Evolutionary conservation across 2,113 vertebrate genomes (phyloP).

Genomic region (Ranitomeya imitator): DNA sequence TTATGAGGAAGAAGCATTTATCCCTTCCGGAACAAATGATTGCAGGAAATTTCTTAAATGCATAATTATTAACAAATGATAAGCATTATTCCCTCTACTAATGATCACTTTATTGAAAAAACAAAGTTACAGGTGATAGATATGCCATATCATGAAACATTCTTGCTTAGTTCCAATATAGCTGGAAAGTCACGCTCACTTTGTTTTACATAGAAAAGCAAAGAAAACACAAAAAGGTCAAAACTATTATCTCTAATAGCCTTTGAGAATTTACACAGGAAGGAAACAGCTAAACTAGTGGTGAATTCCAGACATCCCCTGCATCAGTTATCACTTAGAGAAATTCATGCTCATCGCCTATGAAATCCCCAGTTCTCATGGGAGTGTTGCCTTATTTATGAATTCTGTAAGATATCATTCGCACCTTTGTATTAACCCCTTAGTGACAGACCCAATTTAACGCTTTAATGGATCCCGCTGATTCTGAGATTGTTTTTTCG

Average conservation of each 20-base stretch:
- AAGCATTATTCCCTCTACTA: neutral
- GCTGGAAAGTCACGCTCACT: slow-evolving; percentile 42
- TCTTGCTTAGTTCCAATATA: neutral
- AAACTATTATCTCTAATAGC: slow-evolving; percentile 49
- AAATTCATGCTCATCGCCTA: slow-evolving; percentile 24
- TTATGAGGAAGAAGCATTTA: neutral
- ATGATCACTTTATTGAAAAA: slow-evolving; percentile 1
- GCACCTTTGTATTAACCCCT: neutral
- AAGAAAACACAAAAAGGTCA: neutral
- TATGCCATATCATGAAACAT: slow-evolving; percentile 17
- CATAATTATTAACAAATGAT: slow-evolving; percentile 25
- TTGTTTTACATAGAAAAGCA: slow-evolving; percentile 37
- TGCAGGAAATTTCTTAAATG: slow-evolving; percentile 19
- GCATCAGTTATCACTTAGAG: slow-evolving; percentile 31
- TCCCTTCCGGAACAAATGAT: neutral
- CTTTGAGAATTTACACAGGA: slow-evolving; percentile 42
- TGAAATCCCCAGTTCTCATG: neutral
- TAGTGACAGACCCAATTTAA: too few relatives aligned
- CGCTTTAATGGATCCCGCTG: too few relatives aligned
- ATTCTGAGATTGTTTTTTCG: too few relatives aligned
- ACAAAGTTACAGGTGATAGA: neutral
- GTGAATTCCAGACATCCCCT: slow-evolving; percentile 37
- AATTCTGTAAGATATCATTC: neutral
- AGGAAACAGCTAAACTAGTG: slow-evolving; percentile 17
- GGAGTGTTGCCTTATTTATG: slow-evolving; percentile 35